These are phyloP conservation scores for Buphagus erythrorhynchus DNA, from an alignment of 2,797 vertebrate species.

Conservation along the genomic window DNA sequence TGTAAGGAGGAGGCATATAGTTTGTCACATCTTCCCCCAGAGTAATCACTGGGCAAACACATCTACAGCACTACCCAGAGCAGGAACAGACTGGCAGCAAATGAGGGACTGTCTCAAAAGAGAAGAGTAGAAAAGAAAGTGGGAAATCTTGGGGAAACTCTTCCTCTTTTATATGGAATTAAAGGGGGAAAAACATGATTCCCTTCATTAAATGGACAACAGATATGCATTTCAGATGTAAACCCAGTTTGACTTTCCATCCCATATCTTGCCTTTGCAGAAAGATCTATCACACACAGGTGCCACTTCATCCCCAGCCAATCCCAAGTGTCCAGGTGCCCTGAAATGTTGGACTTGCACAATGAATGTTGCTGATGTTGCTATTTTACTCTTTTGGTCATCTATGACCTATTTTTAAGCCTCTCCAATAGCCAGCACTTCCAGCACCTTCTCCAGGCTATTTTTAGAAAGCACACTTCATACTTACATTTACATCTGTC, in stretches of 20 bases:
- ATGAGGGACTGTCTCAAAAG: not conserved
- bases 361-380: not conserved
- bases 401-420: conserved; percentile 18
- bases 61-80: not conserved
- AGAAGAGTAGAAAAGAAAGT: not conserved
- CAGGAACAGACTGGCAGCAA: not conserved
- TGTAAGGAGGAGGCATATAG: not conserved
- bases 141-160: not conserved
- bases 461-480: conserved; percentile 68
- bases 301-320: not conserved
- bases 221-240: not conserved
- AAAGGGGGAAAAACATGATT: not conserved
- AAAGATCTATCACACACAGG: not conserved
- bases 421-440: not conserved
- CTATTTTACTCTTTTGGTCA: not conserved
- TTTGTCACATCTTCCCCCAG: not conserved
- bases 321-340: not conserved
- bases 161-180: not conserved
- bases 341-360: not conserved
- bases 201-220: not conserved
- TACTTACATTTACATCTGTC: conserved; percentile 59
- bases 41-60: not conserved
- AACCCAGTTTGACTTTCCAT: not conserved
- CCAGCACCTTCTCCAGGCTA: conserved; percentile 53
- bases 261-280: not conserved